These are phyloP conservation scores for Metallyticus violacea DNA, from an alignment of 2,888 invertebrate species.

Conservation along the genomic window DNA sequence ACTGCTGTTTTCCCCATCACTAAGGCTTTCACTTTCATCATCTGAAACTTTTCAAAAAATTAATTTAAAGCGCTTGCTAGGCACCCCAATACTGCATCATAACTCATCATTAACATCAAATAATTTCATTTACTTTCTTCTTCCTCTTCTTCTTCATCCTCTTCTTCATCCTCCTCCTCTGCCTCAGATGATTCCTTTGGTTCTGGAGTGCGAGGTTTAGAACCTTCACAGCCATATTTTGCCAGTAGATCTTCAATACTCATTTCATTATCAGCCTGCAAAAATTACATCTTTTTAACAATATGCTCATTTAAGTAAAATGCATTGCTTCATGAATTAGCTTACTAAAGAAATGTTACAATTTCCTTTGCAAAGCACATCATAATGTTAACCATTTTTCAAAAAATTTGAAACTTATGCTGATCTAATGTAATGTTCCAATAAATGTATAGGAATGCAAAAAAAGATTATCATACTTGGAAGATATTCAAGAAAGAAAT, in stretches of 20 bases:
- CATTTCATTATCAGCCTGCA: constrained; percentile 72
- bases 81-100: background rate
- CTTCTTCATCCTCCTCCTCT: constrained; percentile 42
- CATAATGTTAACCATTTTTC: too few species aligned
- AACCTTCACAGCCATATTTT: constrained; percentile 59
- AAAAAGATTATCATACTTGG: too few species aligned
- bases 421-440: too few species aligned
- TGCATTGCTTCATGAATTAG: too few species aligned
- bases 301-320: too few species aligned
- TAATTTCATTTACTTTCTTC: background rate
- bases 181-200: constrained; percentile 40
- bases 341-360: too few species aligned
- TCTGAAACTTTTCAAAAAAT: background rate
- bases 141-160: constrained; percentile 43
- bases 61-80: too few species aligned
- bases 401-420: too few species aligned
- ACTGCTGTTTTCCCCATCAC: constrained; percentile 39
- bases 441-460: too few species aligned
- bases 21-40: constrained; percentile 41
- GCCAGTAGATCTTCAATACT: constrained; percentile 75
- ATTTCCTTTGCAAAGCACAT: too few species aligned
- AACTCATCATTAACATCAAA: too few species aligned
- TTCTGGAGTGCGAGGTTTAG: constrained; percentile 41
- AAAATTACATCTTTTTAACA: constrained; percentile 25
- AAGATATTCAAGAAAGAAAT: too few species aligned